A percentile compares a stretch with the other conserved stretches of the same genome.
Conservation (phyloP, 2,888 invertebrate genomes). For the Drosophila neonasuta region DNA sequence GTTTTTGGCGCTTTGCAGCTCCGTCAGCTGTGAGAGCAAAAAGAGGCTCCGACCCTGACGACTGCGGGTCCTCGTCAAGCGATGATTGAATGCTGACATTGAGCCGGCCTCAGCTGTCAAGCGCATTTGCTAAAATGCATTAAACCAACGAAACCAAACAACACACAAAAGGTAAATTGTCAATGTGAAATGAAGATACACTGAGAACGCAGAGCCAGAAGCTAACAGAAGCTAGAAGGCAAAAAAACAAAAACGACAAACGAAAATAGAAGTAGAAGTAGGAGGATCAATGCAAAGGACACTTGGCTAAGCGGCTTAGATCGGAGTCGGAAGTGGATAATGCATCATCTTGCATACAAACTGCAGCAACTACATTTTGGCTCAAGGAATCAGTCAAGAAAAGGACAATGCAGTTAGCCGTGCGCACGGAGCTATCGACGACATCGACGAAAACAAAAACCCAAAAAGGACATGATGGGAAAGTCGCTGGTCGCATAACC, state of each 20-base stretch:
- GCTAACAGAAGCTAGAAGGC: slow-evolving; percentile 13
- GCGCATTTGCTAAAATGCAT: slow-evolving; percentile 65
- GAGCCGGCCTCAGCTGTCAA: slow-evolving; percentile 67
- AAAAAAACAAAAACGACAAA: neutral
- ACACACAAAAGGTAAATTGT: slow-evolving; percentile 30
- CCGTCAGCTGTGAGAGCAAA: slow-evolving; percentile 56
- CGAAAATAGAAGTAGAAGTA: neutral
- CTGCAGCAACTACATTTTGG: neutral
- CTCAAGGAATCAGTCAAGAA: slow-evolving; percentile 52
- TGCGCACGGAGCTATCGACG: slow-evolving; percentile 79
- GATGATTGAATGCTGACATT: slow-evolving; percentile 64
- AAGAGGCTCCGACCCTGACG: slow-evolving; percentile 10
- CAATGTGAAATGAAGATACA: slow-evolving; percentile 45
- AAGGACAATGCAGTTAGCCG: slow-evolving; percentile 79
- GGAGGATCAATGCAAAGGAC: slow-evolving; percentile 54
- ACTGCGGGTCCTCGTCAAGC: slow-evolving; percentile 25
- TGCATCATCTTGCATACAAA: slow-evolving; percentile 69
- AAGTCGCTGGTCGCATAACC: slow-evolving; percentile 56
- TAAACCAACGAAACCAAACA: slow-evolving; percentile 36
- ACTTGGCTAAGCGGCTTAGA: slow-evolving; percentile 73
- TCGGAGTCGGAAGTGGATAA: slow-evolving; percentile 67
- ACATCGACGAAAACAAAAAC: slow-evolving; percentile 71
- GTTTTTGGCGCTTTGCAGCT: slow-evolving; percentile 19
- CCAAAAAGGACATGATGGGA: slow-evolving; percentile 70
- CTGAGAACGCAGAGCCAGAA: slow-evolving; percentile 27